A percentile compares a stretch with the other conserved stretches of the same genome.
phyloP scores from a whole-genome alignment of 2,113 vertebrate species.

The Entomyzon cyanotis region DNA sequence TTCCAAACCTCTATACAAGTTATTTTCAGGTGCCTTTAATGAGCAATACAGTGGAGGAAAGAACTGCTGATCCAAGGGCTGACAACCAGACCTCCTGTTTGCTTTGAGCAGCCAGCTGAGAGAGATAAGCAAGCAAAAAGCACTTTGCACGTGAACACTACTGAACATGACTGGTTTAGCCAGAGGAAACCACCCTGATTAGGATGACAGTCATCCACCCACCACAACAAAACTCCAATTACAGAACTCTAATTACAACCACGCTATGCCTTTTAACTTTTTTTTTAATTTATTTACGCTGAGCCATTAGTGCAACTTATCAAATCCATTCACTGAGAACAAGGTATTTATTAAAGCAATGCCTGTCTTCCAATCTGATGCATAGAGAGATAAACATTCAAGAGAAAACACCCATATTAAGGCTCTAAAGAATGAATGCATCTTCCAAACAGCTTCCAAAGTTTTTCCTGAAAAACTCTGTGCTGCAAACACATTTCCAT shows the following conservation, averaged over 20 bases:
- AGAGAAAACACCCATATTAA: not conserved
- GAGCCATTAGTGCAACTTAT: not conserved
- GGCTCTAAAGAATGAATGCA: not conserved
- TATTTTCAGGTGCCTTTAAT: not conserved
- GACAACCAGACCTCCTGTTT: not conserved
- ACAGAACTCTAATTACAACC: not conserved
- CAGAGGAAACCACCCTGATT: not conserved
- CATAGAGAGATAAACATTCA: not conserved
- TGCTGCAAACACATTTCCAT: not conserved
- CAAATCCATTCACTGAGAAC: not conserved
- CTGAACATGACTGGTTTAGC: not conserved
- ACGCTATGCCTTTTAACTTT: not conserved
- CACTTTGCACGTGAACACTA: not conserved
- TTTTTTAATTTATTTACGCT: too few species aligned
- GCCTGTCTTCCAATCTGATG: not conserved
- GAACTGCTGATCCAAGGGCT: not conserved
- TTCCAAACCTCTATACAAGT: not conserved
- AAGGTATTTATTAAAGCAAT: not conserved
- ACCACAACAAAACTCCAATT: not conserved
- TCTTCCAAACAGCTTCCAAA: not conserved
- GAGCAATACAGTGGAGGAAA: not conserved
- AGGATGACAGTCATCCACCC: not conserved
- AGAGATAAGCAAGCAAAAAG: not conserved
- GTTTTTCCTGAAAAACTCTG: not conserved
- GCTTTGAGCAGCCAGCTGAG: not conserved